Evolutionary conservation across 2,113 vertebrate genomes (phyloP).

Genomic region (Istiophorus platypterus): DNA sequence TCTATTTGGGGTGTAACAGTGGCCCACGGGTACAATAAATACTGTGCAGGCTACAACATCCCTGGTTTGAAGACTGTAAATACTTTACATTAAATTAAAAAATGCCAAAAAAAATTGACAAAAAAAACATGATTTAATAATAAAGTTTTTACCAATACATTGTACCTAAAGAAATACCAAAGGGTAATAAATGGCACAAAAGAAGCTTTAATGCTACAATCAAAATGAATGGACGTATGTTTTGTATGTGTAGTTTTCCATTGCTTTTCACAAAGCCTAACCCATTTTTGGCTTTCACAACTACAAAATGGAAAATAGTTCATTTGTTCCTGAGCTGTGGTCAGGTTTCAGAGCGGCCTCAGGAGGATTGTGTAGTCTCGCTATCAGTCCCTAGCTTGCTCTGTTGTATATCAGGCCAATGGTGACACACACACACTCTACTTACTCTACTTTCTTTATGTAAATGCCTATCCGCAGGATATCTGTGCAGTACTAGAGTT

Average conservation of each 20-base stretch:
- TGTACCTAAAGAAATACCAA: neutral
- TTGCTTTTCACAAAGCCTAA: constrained; percentile 25
- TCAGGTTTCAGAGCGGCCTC: constrained; percentile 49
- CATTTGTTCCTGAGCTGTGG: constrained; percentile 52
- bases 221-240: neutral
- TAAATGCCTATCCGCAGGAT: neutral
- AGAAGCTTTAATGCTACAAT: neutral
- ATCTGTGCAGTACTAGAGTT: neutral
- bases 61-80: neutral
- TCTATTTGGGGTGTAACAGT: neutral
- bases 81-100: neutral
- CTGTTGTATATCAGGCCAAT: neutral
- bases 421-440: neutral
- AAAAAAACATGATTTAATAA: neutral
- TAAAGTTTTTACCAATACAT: neutral
- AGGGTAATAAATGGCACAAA: neutral
- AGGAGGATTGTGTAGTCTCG: constrained; percentile 17
- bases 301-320: constrained; percentile 50
- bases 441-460: neutral
- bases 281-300: constrained; percentile 23
- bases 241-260: constrained; percentile 8
- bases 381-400: constrained; percentile 13
- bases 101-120: neutral
- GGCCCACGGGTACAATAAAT: neutral
- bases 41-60: neutral